A percentile compares a stretch with the other conserved stretches of the same genome.
Conservation (phyloP, 2,797 vertebrate genomes). For the Sebastes taczanowskii region DNA sequence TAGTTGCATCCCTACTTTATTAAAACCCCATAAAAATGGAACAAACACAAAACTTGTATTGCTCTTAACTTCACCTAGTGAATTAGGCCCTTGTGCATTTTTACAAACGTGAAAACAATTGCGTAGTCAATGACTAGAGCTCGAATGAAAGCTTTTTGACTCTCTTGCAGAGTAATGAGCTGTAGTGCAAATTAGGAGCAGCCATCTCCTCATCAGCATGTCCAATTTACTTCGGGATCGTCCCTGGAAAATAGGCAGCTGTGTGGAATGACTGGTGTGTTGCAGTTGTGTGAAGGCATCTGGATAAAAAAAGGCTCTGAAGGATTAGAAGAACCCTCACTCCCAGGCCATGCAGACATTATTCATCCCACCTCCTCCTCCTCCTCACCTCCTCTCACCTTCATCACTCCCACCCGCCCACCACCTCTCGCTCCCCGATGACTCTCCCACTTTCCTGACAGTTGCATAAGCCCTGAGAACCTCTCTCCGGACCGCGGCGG, state of each 20-base stretch:
- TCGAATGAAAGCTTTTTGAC: slow-evolving; percentile 29
- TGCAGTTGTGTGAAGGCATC: slow-evolving; percentile 65
- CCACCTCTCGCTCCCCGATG: slow-evolving; percentile 54
- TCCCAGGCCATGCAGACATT: slow-evolving; percentile 77
- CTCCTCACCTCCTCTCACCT: slow-evolving; percentile 66
- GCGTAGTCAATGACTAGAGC: slow-evolving; percentile 23
- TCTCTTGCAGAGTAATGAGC: slow-evolving; percentile 56
- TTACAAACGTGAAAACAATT: not conserved
- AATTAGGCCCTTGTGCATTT: slow-evolving; percentile 9
- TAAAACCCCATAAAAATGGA: not conserved
- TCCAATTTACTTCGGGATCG: slow-evolving; percentile 64
- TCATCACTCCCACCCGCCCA: slow-evolving; percentile 63
- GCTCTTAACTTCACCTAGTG: not conserved
- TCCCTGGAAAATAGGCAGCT: slow-evolving; percentile 64
- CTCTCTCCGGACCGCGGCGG: slow-evolving; percentile 76
- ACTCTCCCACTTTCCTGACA: slow-evolving; percentile 66
- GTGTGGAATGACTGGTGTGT: slow-evolving; percentile 54
- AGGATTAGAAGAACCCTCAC: slow-evolving; percentile 74
- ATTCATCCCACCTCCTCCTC: slow-evolving; percentile 73
- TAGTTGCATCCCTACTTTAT: no score
- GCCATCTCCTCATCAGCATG: slow-evolving; percentile 64
- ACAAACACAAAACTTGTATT: not conserved
- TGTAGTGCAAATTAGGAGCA: slow-evolving; percentile 64
- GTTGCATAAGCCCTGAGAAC: slow-evolving; percentile 68
- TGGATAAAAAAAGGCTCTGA: slow-evolving; percentile 68